phyloP scores from a whole-genome alignment of 2,113 vertebrate genomes.

The Spea multiplicata region DNA sequence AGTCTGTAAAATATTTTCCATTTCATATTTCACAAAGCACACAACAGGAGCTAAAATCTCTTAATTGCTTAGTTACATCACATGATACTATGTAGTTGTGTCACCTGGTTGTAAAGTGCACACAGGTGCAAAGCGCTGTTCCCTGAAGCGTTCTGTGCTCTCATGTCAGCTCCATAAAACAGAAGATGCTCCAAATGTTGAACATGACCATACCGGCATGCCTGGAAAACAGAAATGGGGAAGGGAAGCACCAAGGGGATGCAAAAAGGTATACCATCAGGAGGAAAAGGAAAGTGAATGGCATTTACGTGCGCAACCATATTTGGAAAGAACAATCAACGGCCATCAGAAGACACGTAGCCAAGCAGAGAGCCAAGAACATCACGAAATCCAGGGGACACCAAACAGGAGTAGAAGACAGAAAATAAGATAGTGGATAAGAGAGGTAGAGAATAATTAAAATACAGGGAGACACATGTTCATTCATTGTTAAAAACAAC shows the following conservation, averaged over 20 bases:
- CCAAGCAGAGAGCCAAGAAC: not conserved
- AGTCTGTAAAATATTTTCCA: no score
- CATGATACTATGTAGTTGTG: not conserved
- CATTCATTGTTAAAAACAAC: not conserved
- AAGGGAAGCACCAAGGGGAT: not conserved
- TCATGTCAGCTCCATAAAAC: constrained; percentile 94
- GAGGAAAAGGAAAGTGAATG: not conserved
- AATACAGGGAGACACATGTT: not conserved
- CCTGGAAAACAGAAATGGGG: constrained; percentile 62
- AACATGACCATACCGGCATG: constrained; percentile 92
- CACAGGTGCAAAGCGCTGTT: constrained; percentile 91
- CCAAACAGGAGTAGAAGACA: not conserved
- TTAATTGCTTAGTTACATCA: not conserved
- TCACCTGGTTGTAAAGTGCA: constrained; percentile 96
- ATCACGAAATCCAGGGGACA: not conserved
- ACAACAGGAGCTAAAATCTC: no score
- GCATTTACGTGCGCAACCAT: not conserved
- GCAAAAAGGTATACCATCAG: not conserved
- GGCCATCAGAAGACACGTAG: no score
- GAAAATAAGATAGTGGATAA: not conserved
- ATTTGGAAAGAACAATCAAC: no score
- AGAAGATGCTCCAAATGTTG: constrained; percentile 94
- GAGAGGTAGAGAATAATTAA: not conserved
- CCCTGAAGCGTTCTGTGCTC: constrained; percentile 91
- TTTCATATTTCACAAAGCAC: no score